Percentiles rank a stretch among this genome's conserved stretches.
Conservation (phyloP, 2,797 vertebrate species). For the Poeciliopsis turneri region DNA sequence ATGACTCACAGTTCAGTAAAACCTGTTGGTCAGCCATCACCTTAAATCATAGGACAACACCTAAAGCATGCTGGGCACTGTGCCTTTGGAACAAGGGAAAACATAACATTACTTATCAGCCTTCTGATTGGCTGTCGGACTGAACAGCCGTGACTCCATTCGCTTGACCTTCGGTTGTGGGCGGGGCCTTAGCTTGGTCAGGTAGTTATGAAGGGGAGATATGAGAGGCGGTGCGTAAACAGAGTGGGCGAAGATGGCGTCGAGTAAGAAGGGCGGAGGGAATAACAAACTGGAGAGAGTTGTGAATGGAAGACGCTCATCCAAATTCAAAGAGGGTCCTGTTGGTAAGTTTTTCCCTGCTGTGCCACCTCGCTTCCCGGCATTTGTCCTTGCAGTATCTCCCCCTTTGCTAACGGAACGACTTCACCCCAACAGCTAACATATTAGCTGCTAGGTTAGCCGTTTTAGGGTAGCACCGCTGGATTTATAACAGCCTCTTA, state of each 20-base stretch:
- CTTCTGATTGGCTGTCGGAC: slow-evolving; percentile 61
- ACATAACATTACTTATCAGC: accelerated
- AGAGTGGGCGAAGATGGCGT: slow-evolving; percentile 81
- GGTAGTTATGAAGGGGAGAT: slow-evolving; percentile 61
- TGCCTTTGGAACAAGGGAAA: not conserved
- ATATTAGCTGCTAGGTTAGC: slow-evolving; percentile 56
- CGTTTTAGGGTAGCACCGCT: slow-evolving; percentile 14
- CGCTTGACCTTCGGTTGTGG: slow-evolving; percentile 36
- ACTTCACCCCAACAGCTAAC: slow-evolving; percentile 24
- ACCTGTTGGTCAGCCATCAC: not conserved
- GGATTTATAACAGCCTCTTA: slow-evolving; percentile 2
- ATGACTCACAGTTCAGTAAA: not conserved
- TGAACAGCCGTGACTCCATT: slow-evolving; percentile 31
- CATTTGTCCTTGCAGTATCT: slow-evolving; percentile 3
- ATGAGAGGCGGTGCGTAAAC: slow-evolving; percentile 61
- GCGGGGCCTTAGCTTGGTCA: slow-evolving; percentile 36
- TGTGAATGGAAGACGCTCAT: slow-evolving; percentile 78
- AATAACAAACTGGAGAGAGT: slow-evolving; percentile 70
- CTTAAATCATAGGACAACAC: not conserved
- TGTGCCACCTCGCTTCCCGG: not conserved
- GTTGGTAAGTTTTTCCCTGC: slow-evolving; percentile 65
- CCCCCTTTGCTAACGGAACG: not conserved
- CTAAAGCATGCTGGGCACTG: not conserved
- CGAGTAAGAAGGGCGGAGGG: slow-evolving; percentile 70
- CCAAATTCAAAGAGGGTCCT: slow-evolving; percentile 76